phyloP scores from a whole-genome alignment of 1,140 invertebrate species.

The Subanguina moxae region DNA sequence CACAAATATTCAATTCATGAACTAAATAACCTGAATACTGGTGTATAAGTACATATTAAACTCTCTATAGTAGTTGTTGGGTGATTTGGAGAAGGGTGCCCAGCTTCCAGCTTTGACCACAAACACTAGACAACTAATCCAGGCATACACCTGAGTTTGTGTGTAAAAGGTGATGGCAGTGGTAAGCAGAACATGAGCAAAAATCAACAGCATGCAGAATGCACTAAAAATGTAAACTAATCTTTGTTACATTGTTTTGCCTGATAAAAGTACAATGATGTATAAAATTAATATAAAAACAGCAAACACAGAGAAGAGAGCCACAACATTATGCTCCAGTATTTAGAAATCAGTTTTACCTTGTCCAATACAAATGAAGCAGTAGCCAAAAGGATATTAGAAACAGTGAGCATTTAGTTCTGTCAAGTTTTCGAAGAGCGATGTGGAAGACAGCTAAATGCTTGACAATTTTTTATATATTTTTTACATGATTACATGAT shows the following conservation, averaged over 20 bases:
- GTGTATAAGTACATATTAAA: slow-evolving; percentile 47
- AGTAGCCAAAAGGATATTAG: slow-evolving; percentile 38
- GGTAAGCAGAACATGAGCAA: slow-evolving; percentile 10
- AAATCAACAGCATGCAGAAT: slow-evolving; percentile 22
- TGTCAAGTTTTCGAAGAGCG: slow-evolving; percentile 16
- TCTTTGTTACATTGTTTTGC: slow-evolving; percentile 3
- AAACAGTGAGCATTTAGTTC: slow-evolving; percentile 17
- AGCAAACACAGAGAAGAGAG: background rate
- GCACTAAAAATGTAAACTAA: slow-evolving; percentile 21
- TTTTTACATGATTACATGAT: no score
- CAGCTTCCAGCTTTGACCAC: slow-evolving; percentile 26
- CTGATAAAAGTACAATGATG: slow-evolving; percentile 12
- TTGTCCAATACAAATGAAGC: slow-evolving; percentile 35
- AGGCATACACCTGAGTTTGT: slow-evolving; percentile 33
- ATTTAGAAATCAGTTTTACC: no score
- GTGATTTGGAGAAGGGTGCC: slow-evolving; percentile 27
- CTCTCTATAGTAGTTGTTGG: slow-evolving; percentile 41
- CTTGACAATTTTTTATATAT: no score
- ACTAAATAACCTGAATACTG: slow-evolving; percentile 32
- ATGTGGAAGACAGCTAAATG: slow-evolving; percentile 40
- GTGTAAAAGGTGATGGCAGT: slow-evolving; percentile 18
- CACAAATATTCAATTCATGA: background rate
- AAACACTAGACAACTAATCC: slow-evolving; percentile 36
- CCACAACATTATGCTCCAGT: no score
- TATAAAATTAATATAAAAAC: background rate